Evolutionary conservation across 2,113 vertebrate species (phyloP).

Genomic region (Myodes glareolus): DNA sequence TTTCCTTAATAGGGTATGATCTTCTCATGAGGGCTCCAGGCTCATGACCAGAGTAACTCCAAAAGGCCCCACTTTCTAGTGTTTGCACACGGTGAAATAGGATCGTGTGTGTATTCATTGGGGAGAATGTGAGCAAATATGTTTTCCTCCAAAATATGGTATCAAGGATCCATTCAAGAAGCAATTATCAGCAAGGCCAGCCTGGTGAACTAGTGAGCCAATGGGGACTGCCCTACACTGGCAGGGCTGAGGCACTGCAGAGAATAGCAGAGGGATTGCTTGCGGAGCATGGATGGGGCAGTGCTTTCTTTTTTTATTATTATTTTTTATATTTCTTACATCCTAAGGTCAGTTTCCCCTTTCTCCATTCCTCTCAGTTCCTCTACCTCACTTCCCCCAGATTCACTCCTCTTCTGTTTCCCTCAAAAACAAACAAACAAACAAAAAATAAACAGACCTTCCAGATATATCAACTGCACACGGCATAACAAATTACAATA

Average conservation of each 20-base stretch:
- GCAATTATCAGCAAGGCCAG: not conserved
- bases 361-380: not conserved
- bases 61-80: not conserved
- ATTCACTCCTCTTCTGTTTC: not conserved
- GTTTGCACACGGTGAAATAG: not conserved
- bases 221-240: not conserved
- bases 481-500: not conserved
- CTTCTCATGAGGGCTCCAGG: not conserved
- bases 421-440: no score
- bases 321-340: not conserved
- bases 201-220: not conserved
- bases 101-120: not conserved
- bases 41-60: no score
- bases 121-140: not conserved
- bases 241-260: not conserved
- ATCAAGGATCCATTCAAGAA: not conserved
- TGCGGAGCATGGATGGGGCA: not conserved
- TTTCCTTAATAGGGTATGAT: not conserved
- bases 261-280: not conserved
- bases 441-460: not conserved
- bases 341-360: not conserved
- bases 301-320: no score
- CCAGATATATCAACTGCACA: not conserved
- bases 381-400: no score
- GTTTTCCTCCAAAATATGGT: not conserved